Conservation (phyloP, 2,888 invertebrate genomes). For the Apomyelois bistriatella region DNA sequence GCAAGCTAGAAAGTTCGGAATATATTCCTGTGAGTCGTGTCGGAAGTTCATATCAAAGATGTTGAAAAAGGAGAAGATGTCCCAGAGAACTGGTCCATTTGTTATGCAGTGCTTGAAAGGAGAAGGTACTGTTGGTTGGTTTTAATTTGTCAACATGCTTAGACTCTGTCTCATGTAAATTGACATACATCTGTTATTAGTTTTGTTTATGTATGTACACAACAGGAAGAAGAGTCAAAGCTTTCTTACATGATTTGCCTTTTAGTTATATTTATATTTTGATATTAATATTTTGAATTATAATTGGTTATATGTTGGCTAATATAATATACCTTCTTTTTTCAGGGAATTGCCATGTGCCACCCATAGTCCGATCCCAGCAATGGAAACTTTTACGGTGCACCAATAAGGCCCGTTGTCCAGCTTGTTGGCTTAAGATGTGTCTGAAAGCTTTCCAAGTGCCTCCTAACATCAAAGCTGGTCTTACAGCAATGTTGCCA, state of each 20-base stretch:
- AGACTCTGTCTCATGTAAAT: no score
- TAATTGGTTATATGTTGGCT: background rate
- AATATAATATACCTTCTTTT: slow-evolving; percentile 17
- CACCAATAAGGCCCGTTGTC: slow-evolving; percentile 87
- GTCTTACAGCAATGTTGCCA: slow-evolving; percentile 85
- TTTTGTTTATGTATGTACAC: no score
- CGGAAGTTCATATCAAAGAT: slow-evolving; percentile 92
- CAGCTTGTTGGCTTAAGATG: slow-evolving; percentile 93
- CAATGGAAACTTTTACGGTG: slow-evolving; percentile 84
- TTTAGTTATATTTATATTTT: no score
- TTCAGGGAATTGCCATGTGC: slow-evolving; percentile 85
- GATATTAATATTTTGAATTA: no score
- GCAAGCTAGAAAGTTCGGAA: slow-evolving; percentile 91
- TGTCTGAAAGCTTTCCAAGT: slow-evolving; percentile 90
- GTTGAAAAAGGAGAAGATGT: slow-evolving; percentile 83
- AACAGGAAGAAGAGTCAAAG: no score
- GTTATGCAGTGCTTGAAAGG: slow-evolving; percentile 84
- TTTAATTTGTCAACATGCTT: no score
- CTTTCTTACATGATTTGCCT: no score
- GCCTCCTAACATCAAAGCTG: slow-evolving; percentile 83
- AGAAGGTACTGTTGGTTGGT: slow-evolving; percentile 62
- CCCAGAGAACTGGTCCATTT: slow-evolving; percentile 75
- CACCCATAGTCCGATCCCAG: slow-evolving; percentile 85
- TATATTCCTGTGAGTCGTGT: slow-evolving; percentile 91
- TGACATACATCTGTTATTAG: no score